These are phyloP conservation scores for Pinctada fucata DNA, from an alignment of 2,888 invertebrate genomes.

Conservation along the genomic window DNA sequence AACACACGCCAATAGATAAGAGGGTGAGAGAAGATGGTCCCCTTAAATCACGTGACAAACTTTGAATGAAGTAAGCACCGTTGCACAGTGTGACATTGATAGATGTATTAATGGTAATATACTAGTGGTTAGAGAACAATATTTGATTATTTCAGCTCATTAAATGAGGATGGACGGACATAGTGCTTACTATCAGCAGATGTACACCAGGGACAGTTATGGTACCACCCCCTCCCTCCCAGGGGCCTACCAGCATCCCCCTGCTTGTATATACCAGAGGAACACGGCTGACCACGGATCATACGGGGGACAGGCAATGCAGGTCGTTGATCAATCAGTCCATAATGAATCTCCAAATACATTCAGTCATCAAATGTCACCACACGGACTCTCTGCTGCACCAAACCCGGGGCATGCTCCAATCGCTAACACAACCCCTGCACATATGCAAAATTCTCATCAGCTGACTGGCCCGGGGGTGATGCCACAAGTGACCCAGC, in stretches of 20 bases:
- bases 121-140: slow-evolving; percentile 32
- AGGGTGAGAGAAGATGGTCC: slow-evolving; percentile 27
- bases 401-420: slow-evolving; percentile 40
- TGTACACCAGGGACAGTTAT: slow-evolving; percentile 60
- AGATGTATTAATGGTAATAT: slow-evolving; percentile 37
- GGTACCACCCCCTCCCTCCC: slow-evolving; percentile 35
- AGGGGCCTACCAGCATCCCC: slow-evolving; percentile 49
- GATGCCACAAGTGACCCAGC: slow-evolving; percentile 50
- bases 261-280: slow-evolving; percentile 63
- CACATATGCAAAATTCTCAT: slow-evolving; percentile 59
- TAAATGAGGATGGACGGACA: slow-evolving; percentile 62
- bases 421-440: slow-evolving; percentile 58
- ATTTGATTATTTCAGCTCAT: slow-evolving; percentile 40
- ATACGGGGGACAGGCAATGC: slow-evolving; percentile 68
- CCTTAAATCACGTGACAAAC: slow-evolving; percentile 34
- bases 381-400: slow-evolving; percentile 37
- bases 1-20: slow-evolving; percentile 30
- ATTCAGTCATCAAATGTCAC: slow-evolving; percentile 43
- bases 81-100: slow-evolving; percentile 38
- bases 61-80: slow-evolving; percentile 18
- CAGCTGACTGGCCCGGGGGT: slow-evolving; percentile 46
- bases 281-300: slow-evolving; percentile 50
- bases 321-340: slow-evolving; percentile 67
- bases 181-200: slow-evolving; percentile 60
- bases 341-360: slow-evolving; percentile 43